These are phyloP conservation scores for Rhopalosiphum nymphaeae DNA, from an alignment of 2,888 invertebrate genomes.

Conservation along the genomic window DNA sequence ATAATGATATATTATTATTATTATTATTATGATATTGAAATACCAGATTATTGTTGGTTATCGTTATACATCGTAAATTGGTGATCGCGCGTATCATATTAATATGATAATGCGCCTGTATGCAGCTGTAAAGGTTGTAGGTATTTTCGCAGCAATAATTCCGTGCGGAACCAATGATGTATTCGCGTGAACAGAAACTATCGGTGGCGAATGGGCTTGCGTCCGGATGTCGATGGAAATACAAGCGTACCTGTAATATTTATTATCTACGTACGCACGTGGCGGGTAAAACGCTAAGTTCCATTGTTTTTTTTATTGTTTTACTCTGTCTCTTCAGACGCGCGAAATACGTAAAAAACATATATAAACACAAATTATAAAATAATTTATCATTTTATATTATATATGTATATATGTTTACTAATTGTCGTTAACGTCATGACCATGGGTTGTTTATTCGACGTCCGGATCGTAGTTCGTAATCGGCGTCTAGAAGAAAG, in stretches of 20 bases:
- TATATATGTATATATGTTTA: neutral
- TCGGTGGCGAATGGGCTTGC: neutral
- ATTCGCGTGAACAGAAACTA: neutral
- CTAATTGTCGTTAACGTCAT: neutral
- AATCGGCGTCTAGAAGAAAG: neutral
- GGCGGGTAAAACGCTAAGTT: neutral
- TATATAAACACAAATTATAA: neutral
- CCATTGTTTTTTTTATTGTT: conserved; percentile 2
- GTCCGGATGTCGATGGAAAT: neutral
- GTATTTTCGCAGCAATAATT: neutral
- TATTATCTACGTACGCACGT: neutral
- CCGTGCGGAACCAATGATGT: neutral
- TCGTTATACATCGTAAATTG: neutral
- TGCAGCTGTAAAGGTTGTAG: neutral
- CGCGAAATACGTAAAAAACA: neutral
- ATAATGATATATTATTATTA: neutral
- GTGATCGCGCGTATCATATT: neutral
- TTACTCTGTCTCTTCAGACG: neutral
- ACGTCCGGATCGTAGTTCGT: neutral
- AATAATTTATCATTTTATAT: neutral
- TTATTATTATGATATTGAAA: neutral
- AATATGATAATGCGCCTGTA: neutral
- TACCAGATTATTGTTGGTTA: neutral
- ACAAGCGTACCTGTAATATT: neutral
- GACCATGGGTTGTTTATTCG: neutral